Percentiles rank a stretch among this genome's conserved stretches.
These are phyloP conservation scores for Gymnorhina tibicen DNA, from an alignment of 2,113 vertebrate species.

Conservation along the genomic window DNA sequence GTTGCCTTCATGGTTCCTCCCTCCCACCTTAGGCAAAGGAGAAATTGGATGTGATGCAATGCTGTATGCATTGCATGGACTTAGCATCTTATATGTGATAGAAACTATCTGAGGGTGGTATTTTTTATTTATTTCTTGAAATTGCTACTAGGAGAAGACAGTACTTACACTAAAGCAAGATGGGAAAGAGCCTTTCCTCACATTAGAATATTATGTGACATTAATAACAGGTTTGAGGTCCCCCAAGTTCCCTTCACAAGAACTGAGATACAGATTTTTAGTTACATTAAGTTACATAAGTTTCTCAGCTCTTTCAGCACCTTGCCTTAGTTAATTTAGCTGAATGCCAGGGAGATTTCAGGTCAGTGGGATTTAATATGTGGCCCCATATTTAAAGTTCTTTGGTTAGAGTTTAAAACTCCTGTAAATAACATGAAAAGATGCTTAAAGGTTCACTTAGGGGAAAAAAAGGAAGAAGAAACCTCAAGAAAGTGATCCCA, in stretches of 20 bases:
- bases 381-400: background rate
- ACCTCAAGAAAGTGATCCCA: background rate
- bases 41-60: background rate
- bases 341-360: background rate
- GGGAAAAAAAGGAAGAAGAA: background rate
- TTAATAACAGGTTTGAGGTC: background rate
- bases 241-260: background rate
- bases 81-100: accelerated
- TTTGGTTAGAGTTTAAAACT: background rate
- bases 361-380: background rate
- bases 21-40: background rate
- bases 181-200: background rate
- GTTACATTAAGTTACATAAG: background rate
- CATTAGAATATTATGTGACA: background rate
- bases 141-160: background rate
- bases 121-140: background rate
- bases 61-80: background rate
- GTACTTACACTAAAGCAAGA: background rate
- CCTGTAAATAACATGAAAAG: background rate
- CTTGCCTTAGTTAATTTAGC: background rate
- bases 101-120: background rate
- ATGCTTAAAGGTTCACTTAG: background rate
- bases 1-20: background rate
- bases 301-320: background rate
- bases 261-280: background rate